A percentile compares a stretch with the other conserved stretches of the same genome.
phyloP scores from a whole-genome alignment of 2,797 vertebrate species.

The Sorex maritimensis region DNA sequence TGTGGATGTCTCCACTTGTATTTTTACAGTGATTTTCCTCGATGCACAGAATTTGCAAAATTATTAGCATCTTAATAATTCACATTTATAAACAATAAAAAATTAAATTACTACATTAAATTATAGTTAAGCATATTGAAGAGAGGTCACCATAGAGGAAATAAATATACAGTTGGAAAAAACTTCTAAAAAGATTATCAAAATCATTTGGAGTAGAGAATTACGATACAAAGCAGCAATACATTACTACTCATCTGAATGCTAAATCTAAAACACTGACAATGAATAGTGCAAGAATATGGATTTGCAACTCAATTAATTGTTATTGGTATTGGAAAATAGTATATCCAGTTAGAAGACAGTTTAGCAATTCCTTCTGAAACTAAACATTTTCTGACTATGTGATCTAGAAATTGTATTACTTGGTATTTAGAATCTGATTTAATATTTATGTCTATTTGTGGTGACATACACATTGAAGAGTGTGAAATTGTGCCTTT shows the following conservation, averaged over 20 bases:
- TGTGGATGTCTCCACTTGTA: not conserved
- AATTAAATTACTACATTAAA: not conserved
- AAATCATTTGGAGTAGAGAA: not conserved
- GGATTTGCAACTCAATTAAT: not conserved
- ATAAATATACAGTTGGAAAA: not conserved
- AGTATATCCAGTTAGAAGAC: not conserved
- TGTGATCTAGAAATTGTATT: not conserved
- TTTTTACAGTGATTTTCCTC: slow-evolving; percentile 11
- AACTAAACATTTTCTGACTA: not conserved
- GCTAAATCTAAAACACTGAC: not conserved
- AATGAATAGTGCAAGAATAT: not conserved
- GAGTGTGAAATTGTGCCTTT: too few relatives aligned
- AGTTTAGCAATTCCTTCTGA: not conserved
- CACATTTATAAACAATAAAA: not conserved
- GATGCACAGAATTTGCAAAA: not conserved
- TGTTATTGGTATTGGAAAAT: not conserved
- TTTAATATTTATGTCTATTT: not conserved
- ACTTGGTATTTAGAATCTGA: not conserved
- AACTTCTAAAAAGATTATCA: not conserved
- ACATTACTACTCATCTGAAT: too few relatives aligned
- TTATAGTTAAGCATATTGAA: not conserved
- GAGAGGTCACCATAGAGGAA: not conserved
- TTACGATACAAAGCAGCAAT: not conserved
- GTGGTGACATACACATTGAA: too few relatives aligned
- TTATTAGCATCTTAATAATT: not conserved